Conservation (phyloP, 2,888 invertebrate genomes). For the Sphaerophoria rueppellii region DNA sequence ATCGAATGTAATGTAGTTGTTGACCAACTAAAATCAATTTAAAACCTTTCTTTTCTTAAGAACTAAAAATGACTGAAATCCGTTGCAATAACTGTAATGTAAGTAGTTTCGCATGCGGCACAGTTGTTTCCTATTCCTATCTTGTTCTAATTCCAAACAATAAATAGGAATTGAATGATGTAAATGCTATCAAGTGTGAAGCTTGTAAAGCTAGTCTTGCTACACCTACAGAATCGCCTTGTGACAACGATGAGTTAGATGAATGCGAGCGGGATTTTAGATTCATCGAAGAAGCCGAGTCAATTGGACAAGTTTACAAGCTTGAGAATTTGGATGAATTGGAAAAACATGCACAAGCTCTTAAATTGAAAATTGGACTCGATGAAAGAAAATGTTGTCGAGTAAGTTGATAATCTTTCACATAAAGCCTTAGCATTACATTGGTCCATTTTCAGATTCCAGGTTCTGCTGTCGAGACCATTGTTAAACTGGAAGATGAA, state of each 20-base stretch:
- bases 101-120: neutral
- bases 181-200: conserved; percentile 54
- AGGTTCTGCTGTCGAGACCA: neutral
- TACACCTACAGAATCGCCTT: neutral
- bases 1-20: conserved; percentile 11
- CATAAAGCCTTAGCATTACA: neutral
- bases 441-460: neutral
- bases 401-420: neutral
- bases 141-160: neutral
- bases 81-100: conserved; percentile 54
- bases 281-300: conserved; percentile 65
- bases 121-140: no score
- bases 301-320: conserved; percentile 53
- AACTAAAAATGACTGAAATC: conserved; percentile 52
- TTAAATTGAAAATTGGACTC: conserved; percentile 3
- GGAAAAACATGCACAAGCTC: neutral
- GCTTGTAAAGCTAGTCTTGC: conserved; percentile 43
- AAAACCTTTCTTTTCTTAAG: neutral
- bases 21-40: conserved; percentile 1
- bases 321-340: conserved; percentile 47
- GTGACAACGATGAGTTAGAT: conserved; percentile 45
- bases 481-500: conserved; percentile 18
- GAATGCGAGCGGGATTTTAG: conserved; percentile 58
- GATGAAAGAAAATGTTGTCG: conserved; percentile 9
- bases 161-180: conserved; percentile 55